A percentile compares a stretch with the other conserved stretches of the same genome.
Conservation (phyloP, 2,888 invertebrate genomes). For the Stegophylla sp. region DNA sequence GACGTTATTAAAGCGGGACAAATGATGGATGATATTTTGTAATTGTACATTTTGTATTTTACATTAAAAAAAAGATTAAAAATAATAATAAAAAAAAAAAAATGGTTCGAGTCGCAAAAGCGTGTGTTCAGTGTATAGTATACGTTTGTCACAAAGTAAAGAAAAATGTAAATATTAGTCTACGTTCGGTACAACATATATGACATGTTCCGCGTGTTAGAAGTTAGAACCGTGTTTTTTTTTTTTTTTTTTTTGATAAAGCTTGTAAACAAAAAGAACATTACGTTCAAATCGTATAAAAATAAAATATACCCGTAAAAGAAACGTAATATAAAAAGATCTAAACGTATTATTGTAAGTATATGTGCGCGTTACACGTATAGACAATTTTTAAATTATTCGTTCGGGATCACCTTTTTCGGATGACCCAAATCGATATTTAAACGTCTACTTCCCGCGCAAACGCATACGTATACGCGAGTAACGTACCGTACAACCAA, state of each 20-base stretch:
- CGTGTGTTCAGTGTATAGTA: background rate
- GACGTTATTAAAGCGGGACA: background rate
- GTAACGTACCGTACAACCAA: background rate
- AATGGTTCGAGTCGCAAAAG: background rate
- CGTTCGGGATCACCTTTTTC: background rate
- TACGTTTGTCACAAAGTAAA: slow-evolving; percentile 4
- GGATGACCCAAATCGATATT: slow-evolving; percentile 26
- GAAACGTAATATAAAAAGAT: background rate
- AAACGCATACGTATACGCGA: background rate
- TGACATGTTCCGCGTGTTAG: slow-evolving; percentile 3
- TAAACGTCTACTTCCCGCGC: background rate
- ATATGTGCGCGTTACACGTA: background rate
- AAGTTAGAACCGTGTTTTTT: slow-evolving; percentile 24
- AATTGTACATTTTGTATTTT: no score
- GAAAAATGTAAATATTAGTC: slow-evolving; percentile 46
- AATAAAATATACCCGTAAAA: background rate
- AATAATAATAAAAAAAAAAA: background rate
- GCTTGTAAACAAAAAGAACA: slow-evolving; percentile 26
- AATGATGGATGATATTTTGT: no score
- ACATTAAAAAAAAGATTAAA: no score
- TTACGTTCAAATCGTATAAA: background rate
- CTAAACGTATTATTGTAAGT: background rate
- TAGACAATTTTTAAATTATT: slow-evolving; percentile 21
- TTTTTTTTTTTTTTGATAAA: no score
- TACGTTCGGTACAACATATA: background rate